Evolutionary conservation across 2,888 invertebrate species (phyloP).

Genomic region (Pycnomerus fuliginosus): DNA sequence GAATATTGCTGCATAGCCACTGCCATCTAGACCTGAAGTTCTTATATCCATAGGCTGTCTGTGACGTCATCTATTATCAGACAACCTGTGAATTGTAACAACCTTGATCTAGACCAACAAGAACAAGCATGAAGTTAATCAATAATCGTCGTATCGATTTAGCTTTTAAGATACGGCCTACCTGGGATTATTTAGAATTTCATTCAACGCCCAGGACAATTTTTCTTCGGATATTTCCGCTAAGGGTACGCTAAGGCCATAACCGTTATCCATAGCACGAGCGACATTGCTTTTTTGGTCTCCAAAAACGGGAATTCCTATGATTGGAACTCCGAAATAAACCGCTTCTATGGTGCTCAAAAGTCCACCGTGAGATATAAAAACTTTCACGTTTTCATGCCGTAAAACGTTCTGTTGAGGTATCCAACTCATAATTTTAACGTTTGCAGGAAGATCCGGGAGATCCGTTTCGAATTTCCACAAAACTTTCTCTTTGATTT

Average conservation of each 20-base stretch:
- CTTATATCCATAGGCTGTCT: too few species aligned
- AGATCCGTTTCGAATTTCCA: constrained; percentile 53
- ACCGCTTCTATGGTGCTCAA: constrained; percentile 60
- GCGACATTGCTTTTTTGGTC: constrained; percentile 57
- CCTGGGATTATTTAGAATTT: constrained; percentile 36
- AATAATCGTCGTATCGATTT: too few species aligned
- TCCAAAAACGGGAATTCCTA: constrained; percentile 57
- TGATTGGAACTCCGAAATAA: constrained; percentile 53
- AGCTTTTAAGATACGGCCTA: too few species aligned
- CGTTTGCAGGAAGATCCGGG: constrained; percentile 44
- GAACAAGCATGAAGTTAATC: too few species aligned
- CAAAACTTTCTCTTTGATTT: constrained; percentile 49
- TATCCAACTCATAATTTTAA: constrained; percentile 49
- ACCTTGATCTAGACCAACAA: too few species aligned
- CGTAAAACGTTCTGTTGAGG: constrained; percentile 48
- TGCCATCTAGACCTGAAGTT: too few species aligned
- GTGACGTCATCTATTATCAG: too few species aligned
- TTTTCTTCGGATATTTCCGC: constrained; percentile 27
- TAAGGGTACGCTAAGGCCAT: constrained; percentile 29
- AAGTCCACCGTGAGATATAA: constrained; percentile 62
- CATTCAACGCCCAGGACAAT: constrained; percentile 27
- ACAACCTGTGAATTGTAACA: too few species aligned
- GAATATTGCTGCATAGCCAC: too few species aligned
- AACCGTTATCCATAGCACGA: constrained; percentile 43
- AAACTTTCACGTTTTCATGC: constrained; percentile 57